Conservation (phyloP, 2,888 invertebrate genomes). For the Adineta ricciae region DNA sequence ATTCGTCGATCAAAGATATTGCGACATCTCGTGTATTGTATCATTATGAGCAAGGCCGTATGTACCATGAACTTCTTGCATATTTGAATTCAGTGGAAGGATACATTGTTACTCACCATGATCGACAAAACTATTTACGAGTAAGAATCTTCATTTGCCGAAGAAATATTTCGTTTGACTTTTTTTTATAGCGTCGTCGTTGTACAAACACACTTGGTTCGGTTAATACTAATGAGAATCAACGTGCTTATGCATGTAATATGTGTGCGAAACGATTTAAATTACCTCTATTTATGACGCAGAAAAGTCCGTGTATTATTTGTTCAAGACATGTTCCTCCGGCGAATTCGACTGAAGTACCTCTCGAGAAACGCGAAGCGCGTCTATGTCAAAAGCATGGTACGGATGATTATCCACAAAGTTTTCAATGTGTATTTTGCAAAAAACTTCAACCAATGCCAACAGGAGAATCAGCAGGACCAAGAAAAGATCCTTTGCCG, state of each 20-base stretch:
- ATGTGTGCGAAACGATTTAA: background rate
- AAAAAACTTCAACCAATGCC: background rate
- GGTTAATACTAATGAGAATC: background rate
- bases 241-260: slow-evolving; percentile 2
- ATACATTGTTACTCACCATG: background rate
- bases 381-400: slow-evolving; percentile 20
- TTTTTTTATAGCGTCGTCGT: background rate
- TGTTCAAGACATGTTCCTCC: background rate
- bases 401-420: background rate
- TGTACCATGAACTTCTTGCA: background rate
- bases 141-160: background rate
- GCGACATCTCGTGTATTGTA: background rate
- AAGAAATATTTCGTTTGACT: background rate
- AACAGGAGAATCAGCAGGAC: background rate
- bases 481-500: background rate
- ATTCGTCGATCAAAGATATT: background rate
- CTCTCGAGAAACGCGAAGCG: slow-evolving; percentile 7
- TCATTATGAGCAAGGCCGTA: background rate
- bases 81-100: background rate
- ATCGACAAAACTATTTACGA: slow-evolving; percentile 1
- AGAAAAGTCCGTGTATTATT: slow-evolving; percentile 6
- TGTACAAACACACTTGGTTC: background rate
- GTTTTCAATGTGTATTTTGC: background rate
- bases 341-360: background rate
- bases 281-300: background rate